These are phyloP conservation scores for Phalacrocorax carbo DNA, from an alignment of 2,113 vertebrate species.

Conservation along the genomic window DNA sequence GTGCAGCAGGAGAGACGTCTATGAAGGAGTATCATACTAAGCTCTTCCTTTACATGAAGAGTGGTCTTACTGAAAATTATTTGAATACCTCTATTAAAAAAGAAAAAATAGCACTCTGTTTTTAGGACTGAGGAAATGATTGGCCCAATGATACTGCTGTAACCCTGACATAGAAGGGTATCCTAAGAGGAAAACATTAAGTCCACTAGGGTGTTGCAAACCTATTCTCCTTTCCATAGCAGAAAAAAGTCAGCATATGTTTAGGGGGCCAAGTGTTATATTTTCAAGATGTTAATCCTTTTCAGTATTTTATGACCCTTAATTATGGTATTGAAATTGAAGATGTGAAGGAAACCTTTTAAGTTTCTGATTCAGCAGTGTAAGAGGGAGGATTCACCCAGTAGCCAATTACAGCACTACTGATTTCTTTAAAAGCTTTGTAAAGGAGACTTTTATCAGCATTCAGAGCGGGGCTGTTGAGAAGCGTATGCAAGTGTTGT, in stretches of 20 bases:
- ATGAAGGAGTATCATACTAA: background rate
- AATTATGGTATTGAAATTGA: background rate
- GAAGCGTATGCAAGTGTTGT: background rate
- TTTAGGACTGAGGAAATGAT: background rate
- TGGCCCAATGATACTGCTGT: background rate
- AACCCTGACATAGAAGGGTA: background rate
- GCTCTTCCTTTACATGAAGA: background rate
- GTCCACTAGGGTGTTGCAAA: background rate
- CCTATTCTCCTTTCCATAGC: background rate
- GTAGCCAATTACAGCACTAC: background rate
- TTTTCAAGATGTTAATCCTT: background rate
- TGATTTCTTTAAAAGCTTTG: background rate
- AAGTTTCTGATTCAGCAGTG: background rate
- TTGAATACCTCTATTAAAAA: background rate
- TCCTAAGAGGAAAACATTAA: background rate
- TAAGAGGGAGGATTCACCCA: background rate
- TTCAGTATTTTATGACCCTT: background rate
- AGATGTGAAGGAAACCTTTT: background rate
- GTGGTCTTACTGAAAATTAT: background rate
- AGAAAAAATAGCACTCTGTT: background rate
- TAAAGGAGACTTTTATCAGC: background rate
- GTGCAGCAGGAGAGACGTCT: background rate
- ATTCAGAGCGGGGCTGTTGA: background rate
- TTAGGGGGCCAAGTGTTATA: background rate
- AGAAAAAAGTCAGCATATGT: background rate